phyloP scores from a whole-genome alignment of 2,888 invertebrate species.

The Diarsia brunnea region DNA sequence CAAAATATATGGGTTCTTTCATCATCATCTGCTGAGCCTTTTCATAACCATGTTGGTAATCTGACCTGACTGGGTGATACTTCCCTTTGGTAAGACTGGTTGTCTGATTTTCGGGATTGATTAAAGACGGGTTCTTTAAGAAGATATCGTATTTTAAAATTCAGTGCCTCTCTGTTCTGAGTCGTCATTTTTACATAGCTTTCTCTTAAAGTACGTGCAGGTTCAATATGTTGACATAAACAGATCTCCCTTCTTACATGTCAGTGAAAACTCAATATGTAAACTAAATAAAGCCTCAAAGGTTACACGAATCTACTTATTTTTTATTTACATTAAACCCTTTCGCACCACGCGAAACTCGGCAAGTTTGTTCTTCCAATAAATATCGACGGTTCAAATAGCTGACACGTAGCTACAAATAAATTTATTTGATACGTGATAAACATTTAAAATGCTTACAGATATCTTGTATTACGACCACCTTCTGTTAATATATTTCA shows the following conservation, averaged over 20 bases:
- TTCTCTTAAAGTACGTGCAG: background rate
- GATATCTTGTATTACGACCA: slow-evolving; percentile 36
- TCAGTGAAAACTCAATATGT: background rate
- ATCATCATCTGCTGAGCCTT: too few species aligned
- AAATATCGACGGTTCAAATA: slow-evolving; percentile 51
- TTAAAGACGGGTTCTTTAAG: background rate
- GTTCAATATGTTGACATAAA: background rate
- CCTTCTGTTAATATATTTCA: slow-evolving; percentile 19
- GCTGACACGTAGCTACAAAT: slow-evolving; percentile 51
- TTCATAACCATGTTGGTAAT: too few species aligned
- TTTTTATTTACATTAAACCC: slow-evolving; percentile 34
- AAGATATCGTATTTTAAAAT: background rate
- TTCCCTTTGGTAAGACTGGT: too few species aligned
- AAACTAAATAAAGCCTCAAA: slow-evolving; percentile 31
- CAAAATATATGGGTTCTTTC: too few species aligned
- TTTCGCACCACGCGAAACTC: slow-evolving; percentile 26
- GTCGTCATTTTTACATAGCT: background rate
- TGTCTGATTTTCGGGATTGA: too few species aligned
- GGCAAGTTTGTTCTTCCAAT: slow-evolving; percentile 46
- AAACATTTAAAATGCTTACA: slow-evolving; percentile 47
- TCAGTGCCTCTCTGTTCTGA: too few species aligned
- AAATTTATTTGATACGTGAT: slow-evolving; percentile 53
- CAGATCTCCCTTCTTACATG: background rate
- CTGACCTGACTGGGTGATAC: too few species aligned
- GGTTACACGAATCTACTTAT: slow-evolving; percentile 27